Evolutionary conservation across 2,113 vertebrate species (phyloP).

Genomic region (Geococcyx californianus): DNA sequence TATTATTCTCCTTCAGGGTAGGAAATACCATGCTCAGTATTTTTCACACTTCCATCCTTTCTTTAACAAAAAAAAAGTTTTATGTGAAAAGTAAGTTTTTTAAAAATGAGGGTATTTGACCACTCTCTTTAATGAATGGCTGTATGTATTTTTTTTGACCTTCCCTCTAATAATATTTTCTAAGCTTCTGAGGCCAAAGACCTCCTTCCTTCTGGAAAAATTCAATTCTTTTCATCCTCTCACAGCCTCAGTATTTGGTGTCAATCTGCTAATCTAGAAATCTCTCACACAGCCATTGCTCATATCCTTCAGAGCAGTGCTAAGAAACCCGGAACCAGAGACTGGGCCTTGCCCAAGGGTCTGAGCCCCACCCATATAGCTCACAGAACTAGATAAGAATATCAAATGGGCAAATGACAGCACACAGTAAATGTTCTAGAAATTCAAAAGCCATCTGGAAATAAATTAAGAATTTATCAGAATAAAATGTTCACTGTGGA

Average conservation of each 20-base stretch:
- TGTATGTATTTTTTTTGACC: background rate
- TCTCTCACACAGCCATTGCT: fast-evolving
- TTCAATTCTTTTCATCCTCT: background rate
- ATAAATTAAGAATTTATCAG: background rate
- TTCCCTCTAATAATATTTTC: background rate
- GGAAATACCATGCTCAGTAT: background rate
- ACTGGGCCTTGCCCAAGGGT: background rate
- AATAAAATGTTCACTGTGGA: background rate
- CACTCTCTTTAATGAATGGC: background rate
- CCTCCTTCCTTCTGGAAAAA: background rate
- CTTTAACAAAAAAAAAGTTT: background rate
- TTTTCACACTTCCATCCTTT: background rate
- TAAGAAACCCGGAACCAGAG: background rate
- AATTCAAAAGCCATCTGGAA: constrained; percentile 2
- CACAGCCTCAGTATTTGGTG: background rate
- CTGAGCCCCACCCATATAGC: background rate
- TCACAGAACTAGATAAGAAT: background rate
- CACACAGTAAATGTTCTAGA: background rate
- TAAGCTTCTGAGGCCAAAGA: background rate
- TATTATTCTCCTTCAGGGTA: background rate
- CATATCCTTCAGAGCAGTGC: background rate
- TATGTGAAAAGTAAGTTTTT: background rate
- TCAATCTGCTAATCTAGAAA: background rate
- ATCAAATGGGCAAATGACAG: background rate
- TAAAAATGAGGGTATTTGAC: background rate